These are phyloP conservation scores for Anser brachyrhynchus DNA, from an alignment of 2,113 vertebrate species.

Conservation along the genomic window DNA sequence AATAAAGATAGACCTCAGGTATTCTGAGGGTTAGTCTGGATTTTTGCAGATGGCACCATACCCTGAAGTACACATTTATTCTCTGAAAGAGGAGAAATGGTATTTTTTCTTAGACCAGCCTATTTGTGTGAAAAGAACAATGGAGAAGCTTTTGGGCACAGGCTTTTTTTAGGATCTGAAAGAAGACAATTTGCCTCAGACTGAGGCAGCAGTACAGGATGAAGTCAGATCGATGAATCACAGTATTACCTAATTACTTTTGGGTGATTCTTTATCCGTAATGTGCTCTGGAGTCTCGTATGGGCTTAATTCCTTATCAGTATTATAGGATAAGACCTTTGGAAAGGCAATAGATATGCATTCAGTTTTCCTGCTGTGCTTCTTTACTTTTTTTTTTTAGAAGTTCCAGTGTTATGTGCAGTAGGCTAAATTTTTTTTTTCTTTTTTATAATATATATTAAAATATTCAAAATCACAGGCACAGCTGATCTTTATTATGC, in stretches of 20 bases:
- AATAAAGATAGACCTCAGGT: neutral
- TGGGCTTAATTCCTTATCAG: neutral
- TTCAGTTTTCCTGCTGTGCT: neutral
- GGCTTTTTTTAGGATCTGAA: neutral
- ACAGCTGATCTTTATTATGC: constrained; percentile 4
- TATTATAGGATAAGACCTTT: neutral
- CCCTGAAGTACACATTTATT: neutral
- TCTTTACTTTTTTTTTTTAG: neutral
- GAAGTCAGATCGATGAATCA: neutral
- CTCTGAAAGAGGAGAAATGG: neutral
- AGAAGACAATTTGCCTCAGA: neutral
- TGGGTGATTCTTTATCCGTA: neutral
- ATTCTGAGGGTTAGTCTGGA: neutral
- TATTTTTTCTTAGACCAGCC: neutral
- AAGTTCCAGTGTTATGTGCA: neutral
- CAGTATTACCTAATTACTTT: neutral
- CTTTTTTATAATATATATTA: neutral
- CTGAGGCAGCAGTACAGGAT: neutral
- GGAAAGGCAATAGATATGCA: neutral
- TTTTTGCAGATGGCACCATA: neutral
- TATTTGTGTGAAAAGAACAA: neutral
- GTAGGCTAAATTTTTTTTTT: neutral
- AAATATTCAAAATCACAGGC: constrained; percentile 2
- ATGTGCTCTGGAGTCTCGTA: neutral
- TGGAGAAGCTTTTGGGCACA: neutral